Evolutionary conservation across 2,113 vertebrate species (phyloP).

Genomic region (Cyrtonyx montezumae): DNA sequence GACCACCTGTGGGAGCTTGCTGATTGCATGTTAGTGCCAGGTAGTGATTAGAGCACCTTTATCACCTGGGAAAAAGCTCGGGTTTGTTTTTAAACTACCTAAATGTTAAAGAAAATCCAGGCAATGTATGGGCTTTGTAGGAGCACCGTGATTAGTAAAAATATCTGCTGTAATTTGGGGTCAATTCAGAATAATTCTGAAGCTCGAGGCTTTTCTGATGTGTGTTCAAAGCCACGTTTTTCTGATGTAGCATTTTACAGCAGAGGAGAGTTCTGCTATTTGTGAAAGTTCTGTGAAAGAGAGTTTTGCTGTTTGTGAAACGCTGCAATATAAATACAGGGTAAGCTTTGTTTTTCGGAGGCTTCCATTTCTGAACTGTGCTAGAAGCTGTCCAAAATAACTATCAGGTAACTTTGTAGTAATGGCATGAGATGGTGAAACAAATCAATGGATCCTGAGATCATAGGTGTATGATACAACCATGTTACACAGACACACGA

Average conservation of each 20-base stretch:
- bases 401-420: neutral
- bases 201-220: neutral
- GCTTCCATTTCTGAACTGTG: neutral
- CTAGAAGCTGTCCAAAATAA: neutral
- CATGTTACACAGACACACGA: fast-evolving
- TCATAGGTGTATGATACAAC: neutral
- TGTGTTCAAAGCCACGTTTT: neutral
- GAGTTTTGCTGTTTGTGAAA: conserved; percentile 22
- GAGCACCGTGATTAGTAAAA: neutral
- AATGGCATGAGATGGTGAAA: neutral
- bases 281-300: too few relatives aligned
- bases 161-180: neutral
- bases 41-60: neutral
- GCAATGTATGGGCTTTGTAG: neutral
- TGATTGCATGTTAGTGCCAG: neutral
- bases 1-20: neutral
- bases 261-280: neutral
- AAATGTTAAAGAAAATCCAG: neutral
- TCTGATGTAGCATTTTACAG: conserved; percentile 35
- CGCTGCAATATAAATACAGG: conserved; percentile 46
- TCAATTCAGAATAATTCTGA: neutral
- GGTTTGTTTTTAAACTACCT: neutral
- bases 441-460: neutral
- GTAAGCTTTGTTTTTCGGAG: neutral
- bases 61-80: neutral